phyloP scores from a whole-genome alignment of 1,140 invertebrate genomes.

The Drosophila murphyi region DNA sequence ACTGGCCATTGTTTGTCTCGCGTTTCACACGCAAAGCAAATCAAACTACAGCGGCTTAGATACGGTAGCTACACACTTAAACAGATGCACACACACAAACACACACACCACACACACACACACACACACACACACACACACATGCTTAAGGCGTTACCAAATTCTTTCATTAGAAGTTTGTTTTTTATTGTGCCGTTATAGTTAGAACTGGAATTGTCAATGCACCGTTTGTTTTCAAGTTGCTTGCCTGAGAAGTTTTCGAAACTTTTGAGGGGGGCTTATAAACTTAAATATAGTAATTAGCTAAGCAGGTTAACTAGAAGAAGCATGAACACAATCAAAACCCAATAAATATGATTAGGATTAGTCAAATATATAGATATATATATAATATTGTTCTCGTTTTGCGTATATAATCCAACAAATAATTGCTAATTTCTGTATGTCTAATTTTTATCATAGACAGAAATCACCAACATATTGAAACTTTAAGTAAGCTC shows the following conservation, averaged over 20 bases:
- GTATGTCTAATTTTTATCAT: too few relatives aligned
- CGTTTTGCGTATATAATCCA: too few relatives aligned
- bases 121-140: background rate
- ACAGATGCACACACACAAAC: background rate
- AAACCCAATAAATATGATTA: background rate
- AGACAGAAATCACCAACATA: too few relatives aligned
- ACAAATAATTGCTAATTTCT: too few relatives aligned
- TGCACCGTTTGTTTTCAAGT: background rate
- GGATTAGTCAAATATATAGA: background rate
- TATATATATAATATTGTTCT: too few relatives aligned
- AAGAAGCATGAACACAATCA: background rate
- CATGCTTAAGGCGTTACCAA: conserved; percentile 10
- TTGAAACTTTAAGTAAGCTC: background rate
- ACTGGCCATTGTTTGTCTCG: conserved; percentile 70
- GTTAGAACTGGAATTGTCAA: background rate
- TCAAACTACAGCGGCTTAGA: conserved; percentile 21
- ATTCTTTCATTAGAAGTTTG: conserved; percentile 11
- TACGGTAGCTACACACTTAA: conserved; percentile 16
- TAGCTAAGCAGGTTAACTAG: conserved; percentile 1
- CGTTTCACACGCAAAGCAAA: conserved; percentile 77
- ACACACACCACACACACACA: conserved; percentile 5
- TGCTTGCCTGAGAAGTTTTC: background rate
- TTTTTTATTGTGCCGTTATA: conserved; percentile 11
- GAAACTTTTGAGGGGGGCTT: background rate
- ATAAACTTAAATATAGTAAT: background rate